Evolutionary conservation across 2,888 invertebrate genomes (phyloP).

Genomic region (Anoplius nigerrimus): DNA sequence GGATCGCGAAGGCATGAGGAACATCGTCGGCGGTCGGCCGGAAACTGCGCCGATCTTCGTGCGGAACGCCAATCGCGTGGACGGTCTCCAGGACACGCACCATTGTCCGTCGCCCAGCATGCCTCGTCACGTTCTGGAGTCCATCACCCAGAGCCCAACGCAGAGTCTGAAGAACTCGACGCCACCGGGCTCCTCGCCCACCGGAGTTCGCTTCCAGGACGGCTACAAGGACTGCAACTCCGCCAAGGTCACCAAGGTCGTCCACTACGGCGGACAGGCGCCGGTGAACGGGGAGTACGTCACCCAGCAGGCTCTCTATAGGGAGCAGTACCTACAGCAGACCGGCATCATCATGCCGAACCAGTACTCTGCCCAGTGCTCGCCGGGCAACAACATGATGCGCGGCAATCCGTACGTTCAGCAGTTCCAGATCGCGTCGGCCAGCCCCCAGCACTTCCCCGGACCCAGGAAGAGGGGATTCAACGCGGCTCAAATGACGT

Average conservation of each 20-base stretch:
- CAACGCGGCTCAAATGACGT: conserved; percentile 70
- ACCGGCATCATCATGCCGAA: conserved; percentile 65
- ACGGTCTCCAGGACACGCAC: conserved; percentile 66
- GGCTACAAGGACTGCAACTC: conserved; percentile 54
- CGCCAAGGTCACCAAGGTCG: conserved; percentile 43
- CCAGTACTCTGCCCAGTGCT: conserved; percentile 58
- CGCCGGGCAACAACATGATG: conserved; percentile 56
- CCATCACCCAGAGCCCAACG: conserved; percentile 71
- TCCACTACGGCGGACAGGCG: conserved; percentile 45
- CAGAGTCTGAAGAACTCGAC: conserved; percentile 65
- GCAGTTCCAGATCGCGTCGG: conserved; percentile 63
- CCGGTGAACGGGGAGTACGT: conserved; percentile 66
- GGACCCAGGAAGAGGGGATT: conserved; percentile 63
- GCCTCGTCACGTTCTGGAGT: conserved; percentile 70
- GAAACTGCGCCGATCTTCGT: conserved; percentile 70
- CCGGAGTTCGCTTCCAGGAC: conserved; percentile 61
- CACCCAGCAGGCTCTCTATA: conserved; percentile 63
- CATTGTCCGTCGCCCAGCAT: conserved; percentile 65
- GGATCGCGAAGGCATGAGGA: conserved; percentile 70
- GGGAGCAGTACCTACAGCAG: conserved; percentile 69
- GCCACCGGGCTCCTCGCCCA: conserved; percentile 61
- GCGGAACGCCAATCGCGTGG: conserved; percentile 67
- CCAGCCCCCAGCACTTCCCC: conserved; percentile 61
- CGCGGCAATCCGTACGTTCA: conserved; percentile 69
- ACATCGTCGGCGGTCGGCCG: conserved; percentile 70